phyloP scores from a whole-genome alignment of 2,888 invertebrate species.

The Geophilus truncorum region DNA sequence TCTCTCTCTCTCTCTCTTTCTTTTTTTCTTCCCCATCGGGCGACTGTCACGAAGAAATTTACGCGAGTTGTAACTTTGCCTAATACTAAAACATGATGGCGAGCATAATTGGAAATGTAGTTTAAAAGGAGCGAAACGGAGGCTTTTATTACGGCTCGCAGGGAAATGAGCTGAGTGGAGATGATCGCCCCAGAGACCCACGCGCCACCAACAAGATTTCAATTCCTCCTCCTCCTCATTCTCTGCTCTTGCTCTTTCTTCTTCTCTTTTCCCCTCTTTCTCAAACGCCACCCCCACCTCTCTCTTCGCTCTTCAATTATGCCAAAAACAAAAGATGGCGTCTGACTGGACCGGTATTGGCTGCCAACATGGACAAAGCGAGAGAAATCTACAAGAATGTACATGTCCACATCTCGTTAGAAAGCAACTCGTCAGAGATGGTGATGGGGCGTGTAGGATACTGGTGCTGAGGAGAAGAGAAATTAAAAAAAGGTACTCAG shows the following conservation, averaged over 20 bases:
- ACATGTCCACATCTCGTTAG: neutral
- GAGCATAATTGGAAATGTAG: conserved; percentile 30
- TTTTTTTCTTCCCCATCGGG: neutral
- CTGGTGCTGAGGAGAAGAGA: neutral
- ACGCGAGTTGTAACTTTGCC: conserved; percentile 19
- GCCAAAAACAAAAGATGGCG: neutral
- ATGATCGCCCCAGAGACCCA: neutral
- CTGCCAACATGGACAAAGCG: neutral
- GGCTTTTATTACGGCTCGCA: conserved; percentile 32
- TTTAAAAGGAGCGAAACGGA: conserved; percentile 17
- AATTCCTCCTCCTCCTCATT: neutral
- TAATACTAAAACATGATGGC: conserved; percentile 25
- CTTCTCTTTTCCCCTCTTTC: neutral
- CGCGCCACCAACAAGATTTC: neutral
- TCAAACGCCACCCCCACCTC: neutral
- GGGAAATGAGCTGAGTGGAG: conserved; percentile 27
- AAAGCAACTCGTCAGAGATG: neutral
- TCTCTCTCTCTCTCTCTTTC: too few relatives aligned
- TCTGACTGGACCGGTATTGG: neutral
- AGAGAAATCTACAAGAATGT: neutral
- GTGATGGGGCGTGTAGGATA: neutral
- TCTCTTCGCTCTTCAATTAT: neutral
- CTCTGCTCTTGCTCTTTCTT: neutral
- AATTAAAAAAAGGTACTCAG: neutral
- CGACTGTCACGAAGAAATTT: conserved; percentile 28